phyloP scores from a whole-genome alignment of 2,113 vertebrate species.

The Martes martes region DNA sequence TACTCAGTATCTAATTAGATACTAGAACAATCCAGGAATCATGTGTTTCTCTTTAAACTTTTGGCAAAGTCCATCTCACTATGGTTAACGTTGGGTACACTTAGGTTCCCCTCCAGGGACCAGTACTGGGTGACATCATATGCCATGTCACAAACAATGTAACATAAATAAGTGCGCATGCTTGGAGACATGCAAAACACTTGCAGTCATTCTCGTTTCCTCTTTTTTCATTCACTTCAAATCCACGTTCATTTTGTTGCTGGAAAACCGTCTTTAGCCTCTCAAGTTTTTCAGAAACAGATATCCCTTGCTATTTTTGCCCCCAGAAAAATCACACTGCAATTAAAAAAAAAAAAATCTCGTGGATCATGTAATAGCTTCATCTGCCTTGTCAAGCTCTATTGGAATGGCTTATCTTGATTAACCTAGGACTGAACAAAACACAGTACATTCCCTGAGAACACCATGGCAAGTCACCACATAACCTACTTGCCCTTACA shows the following conservation, averaged over 20 bases:
- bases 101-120: conserved; percentile 57
- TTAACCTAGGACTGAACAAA: conserved; percentile 8
- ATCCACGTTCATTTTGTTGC: neutral
- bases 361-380: neutral
- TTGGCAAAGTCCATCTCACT: conserved; percentile 75
- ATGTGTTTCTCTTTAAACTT: conserved; percentile 83
- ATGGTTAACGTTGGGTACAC: conserved; percentile 68
- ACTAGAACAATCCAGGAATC: conserved; percentile 62
- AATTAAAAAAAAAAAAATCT: neutral
- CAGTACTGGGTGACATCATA: conserved; percentile 71
- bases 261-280: neutral
- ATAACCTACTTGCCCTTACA: neutral
- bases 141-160: conserved; percentile 75
- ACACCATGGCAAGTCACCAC: neutral
- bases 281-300: conserved; percentile 4
- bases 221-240: neutral
- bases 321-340: neutral
- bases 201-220: conserved; percentile 1
- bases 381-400: neutral
- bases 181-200: conserved; percentile 16
- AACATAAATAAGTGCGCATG: neutral
- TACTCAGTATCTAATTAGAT: conserved; percentile 80
- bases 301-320: neutral
- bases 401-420: neutral
- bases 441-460: neutral